Conservation (phyloP, 2,797 vertebrate species). For the Spheniscus humboldti region DNA sequence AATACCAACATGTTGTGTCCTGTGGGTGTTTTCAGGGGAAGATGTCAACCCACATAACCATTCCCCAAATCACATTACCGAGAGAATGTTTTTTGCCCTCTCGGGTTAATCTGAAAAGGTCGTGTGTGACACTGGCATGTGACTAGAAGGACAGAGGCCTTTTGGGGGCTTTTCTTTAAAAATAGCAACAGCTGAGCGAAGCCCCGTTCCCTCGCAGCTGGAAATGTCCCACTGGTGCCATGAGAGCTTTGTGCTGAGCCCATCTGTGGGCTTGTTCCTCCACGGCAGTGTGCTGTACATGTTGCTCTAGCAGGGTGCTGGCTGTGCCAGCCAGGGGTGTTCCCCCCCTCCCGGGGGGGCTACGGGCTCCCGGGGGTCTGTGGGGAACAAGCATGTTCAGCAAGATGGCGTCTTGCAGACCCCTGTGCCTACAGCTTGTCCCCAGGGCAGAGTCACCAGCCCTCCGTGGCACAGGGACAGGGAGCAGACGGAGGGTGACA, state of each 20-base stretch:
- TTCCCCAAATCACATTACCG: not conserved
- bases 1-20: not conserved
- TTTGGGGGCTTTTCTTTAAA: not conserved
- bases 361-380: not conserved
- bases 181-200: not conserved
- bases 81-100: not conserved
- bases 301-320: not conserved
- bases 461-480: not conserved
- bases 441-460: not conserved
- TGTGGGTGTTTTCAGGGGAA: not conserved
- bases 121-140: not conserved
- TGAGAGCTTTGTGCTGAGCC: fast-evolving
- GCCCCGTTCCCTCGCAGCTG: not conserved
- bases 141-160: not conserved
- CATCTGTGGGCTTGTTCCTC: fast-evolving
- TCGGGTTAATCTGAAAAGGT: not conserved
- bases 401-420: fast-evolving
- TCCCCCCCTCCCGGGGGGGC: too few species aligned
- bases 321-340: fast-evolving
- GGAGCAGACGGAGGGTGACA: fast-evolving
- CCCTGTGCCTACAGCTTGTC: not conserved
- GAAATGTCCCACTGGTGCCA: fast-evolving
- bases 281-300: fast-evolving
- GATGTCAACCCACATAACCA: not conserved
- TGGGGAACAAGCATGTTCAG: fast-evolving